phyloP scores from a whole-genome alignment of 2,113 vertebrate species.

The Zosterops hypoxanthus region DNA sequence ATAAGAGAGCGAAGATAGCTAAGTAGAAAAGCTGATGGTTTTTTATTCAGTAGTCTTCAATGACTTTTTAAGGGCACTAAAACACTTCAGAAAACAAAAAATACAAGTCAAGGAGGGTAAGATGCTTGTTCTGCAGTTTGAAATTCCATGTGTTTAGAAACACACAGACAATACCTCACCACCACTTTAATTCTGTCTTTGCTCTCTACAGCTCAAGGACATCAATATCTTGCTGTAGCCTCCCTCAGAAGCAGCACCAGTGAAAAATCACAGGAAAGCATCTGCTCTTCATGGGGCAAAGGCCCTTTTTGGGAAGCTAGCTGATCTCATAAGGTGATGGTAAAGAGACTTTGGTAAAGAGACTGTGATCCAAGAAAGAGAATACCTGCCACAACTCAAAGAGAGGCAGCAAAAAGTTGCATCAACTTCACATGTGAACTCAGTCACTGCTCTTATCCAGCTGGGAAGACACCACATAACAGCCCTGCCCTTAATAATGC shows the following conservation, averaged over 20 bases:
- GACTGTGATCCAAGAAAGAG: background rate
- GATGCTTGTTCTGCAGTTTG: background rate
- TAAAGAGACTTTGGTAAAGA: background rate
- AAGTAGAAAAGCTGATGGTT: rapidly evolving
- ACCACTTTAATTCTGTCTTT: background rate
- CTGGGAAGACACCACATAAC: background rate
- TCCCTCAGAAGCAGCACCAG: background rate
- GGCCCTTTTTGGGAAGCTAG: background rate
- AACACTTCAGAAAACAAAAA: background rate
- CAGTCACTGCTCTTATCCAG: background rate
- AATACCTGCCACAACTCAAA: background rate
- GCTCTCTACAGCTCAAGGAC: background rate
- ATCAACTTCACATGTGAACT: background rate
- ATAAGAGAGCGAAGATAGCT: rapidly evolving
- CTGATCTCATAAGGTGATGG: background rate
- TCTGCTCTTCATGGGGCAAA: background rate
- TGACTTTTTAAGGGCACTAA: background rate
- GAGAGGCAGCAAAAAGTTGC: background rate
- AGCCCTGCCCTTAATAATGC: background rate
- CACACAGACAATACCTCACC: background rate
- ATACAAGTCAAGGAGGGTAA: background rate
- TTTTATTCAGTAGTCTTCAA: background rate
- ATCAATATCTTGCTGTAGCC: background rate
- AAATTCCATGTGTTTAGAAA: background rate
- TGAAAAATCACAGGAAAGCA: background rate